Conservation (phyloP, 1,140 invertebrate species). For the Danaus melanippus region DNA sequence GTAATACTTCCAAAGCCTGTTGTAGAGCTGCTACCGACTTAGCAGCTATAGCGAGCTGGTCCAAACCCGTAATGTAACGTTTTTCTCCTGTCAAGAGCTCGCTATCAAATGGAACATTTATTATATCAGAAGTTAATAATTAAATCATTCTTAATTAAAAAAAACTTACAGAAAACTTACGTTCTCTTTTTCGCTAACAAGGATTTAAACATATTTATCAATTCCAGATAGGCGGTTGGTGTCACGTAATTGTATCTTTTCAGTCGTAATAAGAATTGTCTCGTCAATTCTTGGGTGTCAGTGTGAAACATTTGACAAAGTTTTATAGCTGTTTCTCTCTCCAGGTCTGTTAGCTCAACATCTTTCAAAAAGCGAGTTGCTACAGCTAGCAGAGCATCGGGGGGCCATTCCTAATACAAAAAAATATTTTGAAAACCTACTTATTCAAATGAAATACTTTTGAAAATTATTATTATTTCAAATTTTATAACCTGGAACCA, state of each 20-base stretch:
- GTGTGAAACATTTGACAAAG: constrained; percentile 95
- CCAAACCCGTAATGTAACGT: constrained; percentile 89
- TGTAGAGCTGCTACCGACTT: constrained; percentile 90
- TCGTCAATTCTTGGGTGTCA: constrained; percentile 84
- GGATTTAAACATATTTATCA: constrained; percentile 93
- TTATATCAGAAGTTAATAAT: no score
- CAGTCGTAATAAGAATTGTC: constrained; percentile 80
- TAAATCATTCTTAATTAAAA: background rate
- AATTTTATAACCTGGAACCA: constrained; percentile 90
- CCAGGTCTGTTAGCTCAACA: constrained; percentile 83
- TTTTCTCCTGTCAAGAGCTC: constrained; percentile 77
- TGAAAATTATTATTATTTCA: background rate
- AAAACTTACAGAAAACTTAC: constrained; percentile 62
- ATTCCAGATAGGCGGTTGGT: constrained; percentile 93
- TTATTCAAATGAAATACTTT: constrained; percentile 8
- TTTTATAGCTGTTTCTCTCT: constrained; percentile 81
- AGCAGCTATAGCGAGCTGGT: constrained; percentile 88
- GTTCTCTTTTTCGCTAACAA: constrained; percentile 83
- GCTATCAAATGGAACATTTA: constrained; percentile 40
- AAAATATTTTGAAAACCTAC: background rate
- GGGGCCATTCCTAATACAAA: constrained; percentile 85
- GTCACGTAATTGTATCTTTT: constrained; percentile 92
- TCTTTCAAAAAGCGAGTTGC: constrained; percentile 90
- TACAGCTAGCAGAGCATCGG: constrained; percentile 93
- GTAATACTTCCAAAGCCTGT: constrained; percentile 85